These are phyloP conservation scores for Margaritifera margaritifera DNA, from an alignment of 2,888 invertebrate genomes.

Conservation along the genomic window DNA sequence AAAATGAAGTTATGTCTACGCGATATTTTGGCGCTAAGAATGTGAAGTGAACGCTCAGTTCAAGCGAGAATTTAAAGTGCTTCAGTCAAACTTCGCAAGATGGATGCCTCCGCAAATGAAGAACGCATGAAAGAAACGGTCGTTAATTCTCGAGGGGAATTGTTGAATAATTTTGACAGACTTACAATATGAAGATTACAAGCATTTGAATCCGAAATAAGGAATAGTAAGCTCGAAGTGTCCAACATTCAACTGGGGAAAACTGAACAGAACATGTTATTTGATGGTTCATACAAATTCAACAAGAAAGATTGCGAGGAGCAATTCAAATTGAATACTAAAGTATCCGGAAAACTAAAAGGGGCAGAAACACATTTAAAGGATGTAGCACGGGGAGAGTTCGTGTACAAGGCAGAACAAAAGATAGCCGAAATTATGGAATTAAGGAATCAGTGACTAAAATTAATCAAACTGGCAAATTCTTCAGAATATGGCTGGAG, in stretches of 20 bases:
- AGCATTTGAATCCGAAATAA: neutral
- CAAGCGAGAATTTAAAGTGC: too few species aligned
- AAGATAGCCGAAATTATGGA: conserved; percentile 5
- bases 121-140: neutral
- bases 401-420: neutral
- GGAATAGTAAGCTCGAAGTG: conserved; percentile 1
- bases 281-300: conserved; percentile 1
- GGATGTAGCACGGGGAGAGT: too few species aligned
- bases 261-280: conserved; percentile 6
- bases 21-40: too few species aligned
- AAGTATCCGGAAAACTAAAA: conserved; percentile 1
- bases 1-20: too few species aligned
- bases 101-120: too few species aligned
- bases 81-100: too few species aligned
- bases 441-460: neutral
- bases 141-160: neutral
- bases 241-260: conserved; percentile 3
- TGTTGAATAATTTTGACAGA: neutral
- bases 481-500: too few species aligned
- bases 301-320: conserved; percentile 9
- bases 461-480: conserved; percentile 5
- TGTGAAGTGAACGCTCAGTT: too few species aligned
- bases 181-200: neutral
- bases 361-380: conserved; percentile 4
- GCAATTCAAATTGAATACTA: conserved; percentile 5